Percentiles rank a stretch among this genome's conserved stretches.
Evolutionary conservation across 1,140 invertebrate species (phyloP).

Genomic region (Maniola jurtina): DNA sequence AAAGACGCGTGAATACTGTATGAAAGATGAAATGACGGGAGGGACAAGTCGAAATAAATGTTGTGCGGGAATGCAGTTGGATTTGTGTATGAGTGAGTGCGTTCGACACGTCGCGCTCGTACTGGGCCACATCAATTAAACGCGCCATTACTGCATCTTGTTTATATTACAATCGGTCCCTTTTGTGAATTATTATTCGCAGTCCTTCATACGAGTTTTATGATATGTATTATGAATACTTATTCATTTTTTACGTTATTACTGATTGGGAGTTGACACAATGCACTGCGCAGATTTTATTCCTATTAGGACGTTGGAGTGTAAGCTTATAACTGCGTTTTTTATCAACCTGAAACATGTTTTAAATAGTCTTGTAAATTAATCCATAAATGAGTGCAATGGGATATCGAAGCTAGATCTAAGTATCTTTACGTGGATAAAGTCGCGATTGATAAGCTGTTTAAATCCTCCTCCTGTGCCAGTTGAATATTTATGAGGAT

Average conservation of each 20-base stretch:
- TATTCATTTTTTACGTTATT: no score
- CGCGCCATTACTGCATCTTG: constrained; percentile 49
- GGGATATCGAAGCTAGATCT: no score
- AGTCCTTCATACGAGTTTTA: constrained; percentile 65
- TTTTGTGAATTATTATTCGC: constrained; percentile 68
- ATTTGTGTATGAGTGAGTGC: constrained; percentile 37
- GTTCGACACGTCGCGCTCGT: constrained; percentile 38
- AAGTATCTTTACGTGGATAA: no score
- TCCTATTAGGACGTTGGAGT: no score
- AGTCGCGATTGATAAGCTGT: constrained; percentile 56
- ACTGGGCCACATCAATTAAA: constrained; percentile 59
- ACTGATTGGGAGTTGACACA: no score
- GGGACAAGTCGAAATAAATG: constrained; percentile 38
- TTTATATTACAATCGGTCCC: constrained; percentile 60
- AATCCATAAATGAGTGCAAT: no score
- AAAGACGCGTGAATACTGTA: constrained; percentile 9
- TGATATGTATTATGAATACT: constrained; percentile 34
- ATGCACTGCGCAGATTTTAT: no score
- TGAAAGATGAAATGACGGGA: constrained; percentile 33
- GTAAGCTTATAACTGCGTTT: no score
- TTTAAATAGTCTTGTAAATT: no score
- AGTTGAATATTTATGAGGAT: constrained; percentile 65
- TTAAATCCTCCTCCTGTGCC: constrained; percentile 64
- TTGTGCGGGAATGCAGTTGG: constrained; percentile 47
- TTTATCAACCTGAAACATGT: no score